A percentile compares a stretch with the other conserved stretches of the same genome.
Evolutionary conservation across 2,797 vertebrate species (phyloP).

Genomic region (Ctenosaura bakeri): DNA sequence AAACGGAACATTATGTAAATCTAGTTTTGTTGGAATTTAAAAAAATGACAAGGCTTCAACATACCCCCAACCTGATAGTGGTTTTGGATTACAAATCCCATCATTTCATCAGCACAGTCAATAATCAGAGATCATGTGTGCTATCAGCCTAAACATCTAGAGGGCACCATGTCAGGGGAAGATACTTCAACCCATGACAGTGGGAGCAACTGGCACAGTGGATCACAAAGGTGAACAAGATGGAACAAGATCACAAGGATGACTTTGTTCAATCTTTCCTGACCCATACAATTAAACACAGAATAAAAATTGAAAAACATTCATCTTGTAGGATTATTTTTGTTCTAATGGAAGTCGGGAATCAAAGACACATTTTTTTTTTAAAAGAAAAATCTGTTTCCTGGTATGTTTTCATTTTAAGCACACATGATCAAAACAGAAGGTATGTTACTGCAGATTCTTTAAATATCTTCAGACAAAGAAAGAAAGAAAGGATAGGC

Average conservation of each 20-base stretch:
- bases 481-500: conserved; percentile 27
- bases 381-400: background rate
- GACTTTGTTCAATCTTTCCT: background rate
- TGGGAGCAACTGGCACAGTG: background rate
- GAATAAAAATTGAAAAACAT: background rate
- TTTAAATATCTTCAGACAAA: conserved; percentile 30
- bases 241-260: too few relatives aligned
- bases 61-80: background rate
- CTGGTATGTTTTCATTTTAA: conserved; percentile 27
- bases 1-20: background rate
- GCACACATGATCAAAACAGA: conserved; percentile 13
- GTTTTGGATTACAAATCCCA: background rate
- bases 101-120: background rate
- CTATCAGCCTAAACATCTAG: background rate
- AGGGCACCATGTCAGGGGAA: background rate
- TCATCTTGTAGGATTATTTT: background rate
- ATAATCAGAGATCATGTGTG: background rate
- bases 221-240: background rate
- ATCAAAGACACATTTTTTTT: background rate
- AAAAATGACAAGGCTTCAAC: background rate
- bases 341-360: background rate
- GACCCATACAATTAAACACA: too few relatives aligned
- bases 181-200: too few relatives aligned
- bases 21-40: background rate
- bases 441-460: conserved; percentile 12